Evolutionary conservation across 1,140 invertebrate species (phyloP).

Genomic region (Trachymyrmex cornetzi): DNA sequence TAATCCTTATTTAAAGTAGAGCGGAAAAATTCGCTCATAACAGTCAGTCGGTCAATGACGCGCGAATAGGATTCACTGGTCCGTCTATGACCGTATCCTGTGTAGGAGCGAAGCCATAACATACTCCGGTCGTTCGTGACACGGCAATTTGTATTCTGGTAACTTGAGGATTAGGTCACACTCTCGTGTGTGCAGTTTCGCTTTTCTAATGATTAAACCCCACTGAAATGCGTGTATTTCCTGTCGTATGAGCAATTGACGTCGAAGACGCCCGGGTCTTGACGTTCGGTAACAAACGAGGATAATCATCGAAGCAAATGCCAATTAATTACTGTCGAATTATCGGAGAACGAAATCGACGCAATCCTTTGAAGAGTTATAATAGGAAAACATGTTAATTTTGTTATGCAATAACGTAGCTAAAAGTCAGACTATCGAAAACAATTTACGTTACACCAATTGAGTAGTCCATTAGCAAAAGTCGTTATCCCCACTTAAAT

Average conservation of each 20-base stretch:
- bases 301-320: not conserved
- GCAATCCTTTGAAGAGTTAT: not conserved
- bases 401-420: not conserved
- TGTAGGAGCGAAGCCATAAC: constrained; percentile 39
- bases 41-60: constrained; percentile 68
- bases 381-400: not conserved
- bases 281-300: not conserved
- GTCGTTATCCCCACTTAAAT: too few relatives aligned
- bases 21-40: constrained; percentile 56
- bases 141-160: constrained; percentile 84
- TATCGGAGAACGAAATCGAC: not conserved
- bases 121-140: constrained; percentile 44
- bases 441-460: not conserved
- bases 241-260: constrained; percentile 71
- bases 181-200: constrained; percentile 81
- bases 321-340: not conserved
- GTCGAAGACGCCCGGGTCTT: not conserved
- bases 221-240: constrained; percentile 83
- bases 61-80: constrained; percentile 58
- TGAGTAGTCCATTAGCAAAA: too few relatives aligned
- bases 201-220: constrained; percentile 83
- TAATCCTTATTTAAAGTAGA: constrained; percentile 49
- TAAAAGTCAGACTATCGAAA: not conserved
- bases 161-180: constrained; percentile 85
- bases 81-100: constrained; percentile 65